Evolutionary conservation across 2,888 invertebrate species (phyloP).

Genomic region (Eurytoma californica): DNA sequence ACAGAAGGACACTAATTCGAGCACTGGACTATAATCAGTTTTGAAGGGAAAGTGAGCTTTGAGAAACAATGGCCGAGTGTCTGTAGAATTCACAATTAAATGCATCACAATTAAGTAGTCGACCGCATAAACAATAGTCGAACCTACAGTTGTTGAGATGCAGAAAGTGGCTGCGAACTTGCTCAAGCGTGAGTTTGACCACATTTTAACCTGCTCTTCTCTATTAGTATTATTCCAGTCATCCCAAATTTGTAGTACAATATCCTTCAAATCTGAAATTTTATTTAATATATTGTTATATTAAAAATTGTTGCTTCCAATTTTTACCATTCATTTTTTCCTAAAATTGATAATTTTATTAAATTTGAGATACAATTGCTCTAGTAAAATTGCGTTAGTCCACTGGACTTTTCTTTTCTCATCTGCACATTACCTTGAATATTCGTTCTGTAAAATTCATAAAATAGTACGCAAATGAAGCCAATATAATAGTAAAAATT

Average conservation of each 20-base stretch:
- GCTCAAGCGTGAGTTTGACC: slow-evolving; percentile 21
- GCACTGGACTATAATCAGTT: neutral
- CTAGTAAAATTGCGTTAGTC: too few relatives aligned
- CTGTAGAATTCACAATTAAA: neutral
- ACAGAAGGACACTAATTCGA: neutral
- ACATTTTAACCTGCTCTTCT: slow-evolving; percentile 32
- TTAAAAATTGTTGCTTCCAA: too few relatives aligned
- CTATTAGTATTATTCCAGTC: slow-evolving; percentile 28
- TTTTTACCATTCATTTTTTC: too few relatives aligned
- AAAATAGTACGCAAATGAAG: too few relatives aligned
- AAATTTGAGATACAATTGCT: too few relatives aligned
- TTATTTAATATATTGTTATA: too few relatives aligned
- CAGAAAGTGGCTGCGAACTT: slow-evolving; percentile 6
- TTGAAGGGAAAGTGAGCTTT: slow-evolving; percentile 1
- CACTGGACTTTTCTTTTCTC: too few relatives aligned
- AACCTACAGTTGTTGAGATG: neutral
- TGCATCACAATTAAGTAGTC: neutral
- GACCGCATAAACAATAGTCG: neutral
- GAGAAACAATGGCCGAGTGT: neutral
- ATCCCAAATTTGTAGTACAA: slow-evolving; percentile 6
- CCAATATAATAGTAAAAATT: too few relatives aligned
- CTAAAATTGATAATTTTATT: too few relatives aligned
- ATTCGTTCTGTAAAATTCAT: too few relatives aligned
- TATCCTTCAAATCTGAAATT: slow-evolving; percentile 7
- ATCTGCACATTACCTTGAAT: too few relatives aligned